Conservation (phyloP, 2,888 invertebrate species). For the Oscheius sp. region DNA sequence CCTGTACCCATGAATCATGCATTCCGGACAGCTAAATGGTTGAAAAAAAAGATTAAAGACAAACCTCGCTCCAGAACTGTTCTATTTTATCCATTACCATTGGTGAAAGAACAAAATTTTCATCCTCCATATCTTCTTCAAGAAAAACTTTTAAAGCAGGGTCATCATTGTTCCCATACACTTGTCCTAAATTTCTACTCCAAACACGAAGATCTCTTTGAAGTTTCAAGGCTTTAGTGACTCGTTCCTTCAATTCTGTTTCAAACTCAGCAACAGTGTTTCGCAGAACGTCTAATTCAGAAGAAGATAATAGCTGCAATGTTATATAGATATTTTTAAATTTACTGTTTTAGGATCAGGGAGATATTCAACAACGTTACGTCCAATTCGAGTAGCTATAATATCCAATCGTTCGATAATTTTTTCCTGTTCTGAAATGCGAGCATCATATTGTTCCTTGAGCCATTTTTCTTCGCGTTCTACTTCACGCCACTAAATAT, state of each 20-base stretch:
- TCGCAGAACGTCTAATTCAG: not conserved
- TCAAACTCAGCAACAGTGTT: not conserved
- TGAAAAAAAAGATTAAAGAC: not conserved
- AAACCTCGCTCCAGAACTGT: constrained; percentile 15
- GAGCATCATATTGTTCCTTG: not conserved
- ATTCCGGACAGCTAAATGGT: constrained; percentile 15
- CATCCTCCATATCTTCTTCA: constrained; percentile 2
- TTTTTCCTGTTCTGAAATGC: not conserved
- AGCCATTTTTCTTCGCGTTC: constrained; percentile 2
- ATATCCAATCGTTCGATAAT: not conserved
- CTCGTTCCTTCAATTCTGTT: not conserved
- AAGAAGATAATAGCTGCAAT: not conserved
- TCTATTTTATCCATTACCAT: not conserved
- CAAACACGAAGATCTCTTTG: constrained; percentile 9
- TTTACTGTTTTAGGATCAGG: constrained; percentile 5
- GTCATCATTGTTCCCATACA: not conserved
- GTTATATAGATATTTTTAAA: not conserved
- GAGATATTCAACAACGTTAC: not conserved
- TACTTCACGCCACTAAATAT: not conserved
- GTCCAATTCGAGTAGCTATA: not conserved
- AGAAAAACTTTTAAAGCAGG: not conserved
- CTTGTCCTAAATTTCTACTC: not conserved
- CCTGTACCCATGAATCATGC: constrained; percentile 4
- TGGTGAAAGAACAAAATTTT: not conserved
- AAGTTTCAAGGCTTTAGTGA: not conserved